phyloP scores from a whole-genome alignment of 2,113 vertebrate genomes.

The Tonatia bakeri region DNA sequence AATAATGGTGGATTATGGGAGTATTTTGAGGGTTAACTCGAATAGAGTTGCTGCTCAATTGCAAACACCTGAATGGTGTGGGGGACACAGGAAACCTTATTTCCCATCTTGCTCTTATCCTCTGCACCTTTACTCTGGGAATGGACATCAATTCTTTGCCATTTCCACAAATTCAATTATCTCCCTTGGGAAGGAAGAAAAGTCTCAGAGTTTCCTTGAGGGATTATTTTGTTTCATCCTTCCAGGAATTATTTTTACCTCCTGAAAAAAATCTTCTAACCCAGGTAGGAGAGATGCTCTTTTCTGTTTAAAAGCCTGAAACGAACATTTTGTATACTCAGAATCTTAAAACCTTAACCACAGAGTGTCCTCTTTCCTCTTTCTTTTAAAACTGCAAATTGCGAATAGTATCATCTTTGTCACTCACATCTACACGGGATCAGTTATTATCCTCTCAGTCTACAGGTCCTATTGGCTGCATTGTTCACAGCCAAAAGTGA shows the following conservation, averaged over 20 bases:
- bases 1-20: not conserved
- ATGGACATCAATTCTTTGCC: not conserved
- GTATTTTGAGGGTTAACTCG: not conserved
- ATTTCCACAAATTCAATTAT: not conserved
- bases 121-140: not conserved
- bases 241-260: not conserved
- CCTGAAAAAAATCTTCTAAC: slow-evolving; percentile 16
- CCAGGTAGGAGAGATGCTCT: not conserved
- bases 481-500: not conserved
- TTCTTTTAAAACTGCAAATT: not conserved
- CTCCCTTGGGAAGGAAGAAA: not conserved
- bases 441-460: not conserved
- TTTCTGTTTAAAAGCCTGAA: not conserved
- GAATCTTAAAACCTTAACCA: not conserved
- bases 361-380: not conserved
- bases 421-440: not conserved
- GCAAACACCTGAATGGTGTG: not conserved
- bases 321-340: not conserved
- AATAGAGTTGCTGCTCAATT: not conserved
- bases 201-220: not conserved
- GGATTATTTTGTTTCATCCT: not conserved
- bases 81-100: not conserved
- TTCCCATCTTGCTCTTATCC: not conserved
- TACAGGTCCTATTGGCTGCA: not conserved
- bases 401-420: not conserved